A percentile compares a stretch with the other conserved stretches of the same genome.
These are phyloP conservation scores for Henricia sp. DNA, from an alignment of 53 echinoderm and acorn worm genomes.

Conservation along the genomic window DNA sequence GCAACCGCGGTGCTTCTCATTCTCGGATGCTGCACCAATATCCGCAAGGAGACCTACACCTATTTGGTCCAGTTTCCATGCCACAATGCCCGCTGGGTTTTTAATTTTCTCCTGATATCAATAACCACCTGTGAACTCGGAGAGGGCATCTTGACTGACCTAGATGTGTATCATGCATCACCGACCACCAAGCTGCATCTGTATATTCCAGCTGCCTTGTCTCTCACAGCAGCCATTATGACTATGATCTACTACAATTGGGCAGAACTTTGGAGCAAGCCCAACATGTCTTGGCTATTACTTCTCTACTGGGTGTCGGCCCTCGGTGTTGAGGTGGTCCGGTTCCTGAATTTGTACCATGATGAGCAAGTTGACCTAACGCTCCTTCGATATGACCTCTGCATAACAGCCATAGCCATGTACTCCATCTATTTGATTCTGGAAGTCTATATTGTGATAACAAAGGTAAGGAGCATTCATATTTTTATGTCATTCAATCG, in stretches of 20 bases:
- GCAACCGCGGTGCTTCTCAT: constrained; percentile 63
- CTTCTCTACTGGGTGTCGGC: constrained; percentile 72
- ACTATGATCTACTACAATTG: constrained; percentile 67
- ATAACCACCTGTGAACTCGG: constrained; percentile 56
- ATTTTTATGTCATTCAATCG: too few species aligned
- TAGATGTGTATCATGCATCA: not conserved
- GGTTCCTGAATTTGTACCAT: constrained; percentile 25
- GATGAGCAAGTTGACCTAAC: constrained; percentile 21
- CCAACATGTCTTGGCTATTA: constrained; percentile 71
- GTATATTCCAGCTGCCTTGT: constrained; percentile 67
- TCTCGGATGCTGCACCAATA: constrained; percentile 60
- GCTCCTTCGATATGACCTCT: constrained; percentile 62
- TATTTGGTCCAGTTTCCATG: constrained; percentile 78
- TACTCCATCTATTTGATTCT: constrained; percentile 58
- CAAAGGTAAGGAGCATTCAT: constrained; percentile 22
- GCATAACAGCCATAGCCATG: constrained; percentile 43
- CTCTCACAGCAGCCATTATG: constrained; percentile 55
- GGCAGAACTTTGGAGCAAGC: constrained; percentile 73
- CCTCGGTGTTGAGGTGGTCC: constrained; percentile 44
- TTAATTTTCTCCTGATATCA: constrained; percentile 52
- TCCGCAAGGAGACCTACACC: constrained; percentile 29
- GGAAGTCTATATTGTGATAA: constrained; percentile 44
- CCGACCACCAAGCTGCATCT: constrained; percentile 78
- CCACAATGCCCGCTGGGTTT: constrained; percentile 65
- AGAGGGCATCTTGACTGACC: constrained; percentile 76